Conservation (phyloP, 2,113 vertebrate species). For the Pungitius pungitius region DNA sequence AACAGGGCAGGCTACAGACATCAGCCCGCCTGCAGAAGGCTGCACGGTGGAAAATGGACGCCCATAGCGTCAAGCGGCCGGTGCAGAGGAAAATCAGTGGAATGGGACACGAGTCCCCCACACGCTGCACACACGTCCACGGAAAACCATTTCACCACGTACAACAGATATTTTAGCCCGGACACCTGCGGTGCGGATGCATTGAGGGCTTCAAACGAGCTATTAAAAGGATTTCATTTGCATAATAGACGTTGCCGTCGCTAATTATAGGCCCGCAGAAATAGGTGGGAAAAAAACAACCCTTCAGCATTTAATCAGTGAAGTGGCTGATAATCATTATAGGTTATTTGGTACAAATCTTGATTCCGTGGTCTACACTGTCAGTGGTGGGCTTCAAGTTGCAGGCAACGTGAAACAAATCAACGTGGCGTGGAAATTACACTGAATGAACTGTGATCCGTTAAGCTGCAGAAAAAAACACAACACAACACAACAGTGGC, state of each 20-base stretch:
- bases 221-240: constrained; percentile 52
- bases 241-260: constrained; percentile 51
- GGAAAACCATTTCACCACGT: constrained; percentile 2
- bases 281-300: constrained; percentile 30
- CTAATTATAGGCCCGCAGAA: constrained; percentile 64
- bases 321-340: constrained; percentile 22
- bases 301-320: constrained; percentile 37
- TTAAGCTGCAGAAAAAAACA: constrained; percentile 38
- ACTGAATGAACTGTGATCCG: constrained; percentile 31
- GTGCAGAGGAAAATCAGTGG: constrained; percentile 57
- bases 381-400: constrained; percentile 51
- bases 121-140: constrained; percentile 19
- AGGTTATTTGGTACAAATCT: neutral
- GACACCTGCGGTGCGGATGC: constrained; percentile 44
- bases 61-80: constrained; percentile 65
- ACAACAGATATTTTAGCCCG: constrained; percentile 32
- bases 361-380: constrained; percentile 21
- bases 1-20: constrained; percentile 63
- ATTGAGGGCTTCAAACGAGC: constrained; percentile 22
- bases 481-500: neutral
- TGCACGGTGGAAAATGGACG: constrained; percentile 80
- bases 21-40: constrained; percentile 62
- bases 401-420: constrained; percentile 61
- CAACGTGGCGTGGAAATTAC: constrained; percentile 54
- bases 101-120: constrained; percentile 51